phyloP scores from a whole-genome alignment of 2,888 invertebrate species.

The Chrysolina haemoptera region DNA sequence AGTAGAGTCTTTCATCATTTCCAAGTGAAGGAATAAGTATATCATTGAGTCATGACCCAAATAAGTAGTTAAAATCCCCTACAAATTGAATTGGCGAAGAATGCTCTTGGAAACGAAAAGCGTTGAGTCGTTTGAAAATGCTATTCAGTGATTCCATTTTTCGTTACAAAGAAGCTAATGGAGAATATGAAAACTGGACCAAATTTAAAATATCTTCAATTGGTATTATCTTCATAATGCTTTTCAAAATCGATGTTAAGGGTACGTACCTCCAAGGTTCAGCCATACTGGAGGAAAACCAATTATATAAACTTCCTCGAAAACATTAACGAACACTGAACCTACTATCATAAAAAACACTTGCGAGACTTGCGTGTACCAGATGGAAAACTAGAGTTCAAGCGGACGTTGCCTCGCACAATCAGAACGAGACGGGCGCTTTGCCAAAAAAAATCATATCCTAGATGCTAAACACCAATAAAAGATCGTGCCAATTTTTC shows the following conservation, averaged over 20 bases:
- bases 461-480: conserved; percentile 45
- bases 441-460: conserved; percentile 52
- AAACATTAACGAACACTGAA: conserved; percentile 26
- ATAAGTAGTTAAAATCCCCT: no score
- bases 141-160: no score
- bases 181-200: not conserved
- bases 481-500: conserved; percentile 46
- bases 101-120: no score
- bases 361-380: conserved; percentile 45
- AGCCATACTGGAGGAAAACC: not conserved
- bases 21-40: no score
- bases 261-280: conserved; percentile 13
- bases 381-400: conserved; percentile 48
- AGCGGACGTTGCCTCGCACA: conserved; percentile 49
- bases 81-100: no score
- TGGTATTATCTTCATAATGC: not conserved
- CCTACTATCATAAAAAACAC: conserved; percentile 38
- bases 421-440: conserved; percentile 45
- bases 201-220: no score
- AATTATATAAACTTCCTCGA: conserved; percentile 3
- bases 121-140: no score
- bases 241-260: not conserved
- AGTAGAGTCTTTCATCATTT: no score
- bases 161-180: no score
- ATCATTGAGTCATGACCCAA: no score